Percentiles rank a stretch among this genome's conserved stretches.
Conservation (phyloP, 2,888 invertebrate genomes). For the Rhamnusium bicolor region DNA sequence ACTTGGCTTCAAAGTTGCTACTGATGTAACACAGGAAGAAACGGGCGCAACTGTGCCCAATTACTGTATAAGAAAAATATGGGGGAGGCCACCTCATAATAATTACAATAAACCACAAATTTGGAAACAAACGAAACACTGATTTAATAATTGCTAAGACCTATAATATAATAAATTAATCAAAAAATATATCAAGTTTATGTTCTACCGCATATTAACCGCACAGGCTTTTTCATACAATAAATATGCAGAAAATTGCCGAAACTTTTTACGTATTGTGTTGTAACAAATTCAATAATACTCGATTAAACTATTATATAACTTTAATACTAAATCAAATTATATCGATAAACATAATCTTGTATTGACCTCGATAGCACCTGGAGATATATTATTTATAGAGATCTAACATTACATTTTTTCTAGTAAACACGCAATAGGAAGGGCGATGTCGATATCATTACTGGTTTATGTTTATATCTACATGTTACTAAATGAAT, state of each 20-base stretch:
- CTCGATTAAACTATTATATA: not conserved
- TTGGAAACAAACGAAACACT: too few species aligned
- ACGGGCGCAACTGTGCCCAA: too few species aligned
- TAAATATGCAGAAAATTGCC: not conserved
- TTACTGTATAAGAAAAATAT: too few species aligned
- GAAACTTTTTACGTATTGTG: not conserved
- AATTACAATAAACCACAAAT: too few species aligned
- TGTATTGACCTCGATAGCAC: slow-evolving; percentile 17
- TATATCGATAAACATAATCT: slow-evolving; percentile 17
- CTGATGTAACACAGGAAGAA: too few species aligned
- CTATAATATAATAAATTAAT: too few species aligned
- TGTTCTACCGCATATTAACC: not conserved
- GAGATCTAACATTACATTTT: slow-evolving; percentile 18
- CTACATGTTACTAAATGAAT: not conserved
- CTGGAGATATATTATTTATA: slow-evolving; percentile 16
- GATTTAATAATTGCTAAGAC: too few species aligned
- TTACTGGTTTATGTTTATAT: slow-evolving; percentile 14
- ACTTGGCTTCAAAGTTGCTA: too few species aligned
- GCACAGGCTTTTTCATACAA: not conserved
- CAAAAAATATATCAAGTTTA: too few species aligned
- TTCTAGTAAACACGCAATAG: slow-evolving; percentile 13
- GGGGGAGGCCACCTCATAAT: too few species aligned
- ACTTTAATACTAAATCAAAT: slow-evolving; percentile 12
- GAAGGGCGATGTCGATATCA: slow-evolving; percentile 19
- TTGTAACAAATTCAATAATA: not conserved